Base-by-base conservation (phyloP, 1,140 invertebrate species). In the Spodoptera frugiperda region DNA sequence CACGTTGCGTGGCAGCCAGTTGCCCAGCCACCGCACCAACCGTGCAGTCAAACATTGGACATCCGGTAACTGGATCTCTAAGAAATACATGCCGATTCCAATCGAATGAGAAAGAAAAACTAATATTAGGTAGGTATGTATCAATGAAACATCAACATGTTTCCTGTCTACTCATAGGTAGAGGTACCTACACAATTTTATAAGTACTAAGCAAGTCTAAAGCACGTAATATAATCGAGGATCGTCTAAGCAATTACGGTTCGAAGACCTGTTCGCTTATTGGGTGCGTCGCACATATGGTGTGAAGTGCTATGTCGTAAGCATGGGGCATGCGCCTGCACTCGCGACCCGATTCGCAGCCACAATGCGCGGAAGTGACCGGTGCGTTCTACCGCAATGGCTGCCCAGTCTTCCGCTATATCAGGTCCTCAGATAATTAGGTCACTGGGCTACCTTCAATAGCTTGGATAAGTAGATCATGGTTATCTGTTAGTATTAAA, bases 291-390 rank as follows among this genome's bases (percentile, higher is more conserved):
- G 30, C 65, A 25, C 76, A 55, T 6, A 68, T 68, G 65, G 65
- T 68, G 65, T 68, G 39, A 68, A 68, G 21, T 44, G 76, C 70
- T 55, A 68, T 89, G 85, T 88, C 77, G 89, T 84, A 89, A 89
- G 88, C 85, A 84, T 81, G 78, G 21, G 15, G 14, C 14, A 33
- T n/a, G 72, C 80, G 80, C 78, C 80, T 82, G 48, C 44, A 10
- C 63, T 15, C 8, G 74, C 46, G 74, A 77, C 77, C 74, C 54
- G 48, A 25, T 85, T 85, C 73, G 53, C 77, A 68, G 81, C 87
- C 85, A 90, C 88, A 90, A 90, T 87, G 87, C 84, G 71, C 86
- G 89, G 89, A 90, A 89, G 84, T 84, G 82, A 0, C 82, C 76
- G 59, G 80, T 79, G 73, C 77, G 65, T 81, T 39, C 33, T 84